Evolutionary conservation across 2,888 invertebrate genomes (phyloP).

Genomic region (Drosophila acutilabella): DNA sequence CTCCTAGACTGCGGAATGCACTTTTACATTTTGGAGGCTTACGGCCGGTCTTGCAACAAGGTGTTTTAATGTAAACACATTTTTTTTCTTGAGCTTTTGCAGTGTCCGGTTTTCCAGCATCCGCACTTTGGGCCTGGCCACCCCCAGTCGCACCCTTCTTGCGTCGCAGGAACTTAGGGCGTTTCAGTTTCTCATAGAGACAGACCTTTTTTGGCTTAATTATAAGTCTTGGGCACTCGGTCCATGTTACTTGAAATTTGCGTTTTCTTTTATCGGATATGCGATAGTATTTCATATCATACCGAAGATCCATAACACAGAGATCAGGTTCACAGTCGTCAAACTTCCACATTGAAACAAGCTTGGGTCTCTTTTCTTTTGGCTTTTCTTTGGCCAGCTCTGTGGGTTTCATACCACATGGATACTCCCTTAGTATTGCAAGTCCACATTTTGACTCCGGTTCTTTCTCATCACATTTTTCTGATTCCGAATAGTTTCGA

Average conservation of each 20-base stretch:
- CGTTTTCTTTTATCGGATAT: constrained; percentile 58
- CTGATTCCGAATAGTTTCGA: constrained; percentile 20
- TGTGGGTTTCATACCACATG: constrained; percentile 12
- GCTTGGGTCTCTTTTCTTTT: background rate
- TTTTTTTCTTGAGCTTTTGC: background rate
- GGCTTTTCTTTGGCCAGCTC: background rate
- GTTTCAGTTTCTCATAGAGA: constrained; percentile 25
- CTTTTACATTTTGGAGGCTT: constrained; percentile 52
- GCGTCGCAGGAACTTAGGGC: constrained; percentile 41
- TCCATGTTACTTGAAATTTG: constrained; percentile 72
- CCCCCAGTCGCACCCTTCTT: background rate
- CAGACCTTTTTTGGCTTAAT: constrained; percentile 58
- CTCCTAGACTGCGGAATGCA: constrained; percentile 1
- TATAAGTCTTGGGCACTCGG: constrained; percentile 56
- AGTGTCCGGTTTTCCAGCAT: background rate
- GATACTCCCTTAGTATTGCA: constrained; percentile 13
- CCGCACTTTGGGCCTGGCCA: background rate
- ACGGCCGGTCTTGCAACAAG: constrained; percentile 58
- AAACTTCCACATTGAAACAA: constrained; percentile 47
- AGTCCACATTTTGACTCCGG: constrained; percentile 31
- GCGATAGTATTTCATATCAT: constrained; percentile 64
- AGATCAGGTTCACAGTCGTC: constrained; percentile 18
- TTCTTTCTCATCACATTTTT: constrained; percentile 3
- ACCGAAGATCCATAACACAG: constrained; percentile 47
- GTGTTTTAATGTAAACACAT: constrained; percentile 31